Conservation (phyloP, 1,140 invertebrate species). For the Temnothorax curvispinosus region DNA sequence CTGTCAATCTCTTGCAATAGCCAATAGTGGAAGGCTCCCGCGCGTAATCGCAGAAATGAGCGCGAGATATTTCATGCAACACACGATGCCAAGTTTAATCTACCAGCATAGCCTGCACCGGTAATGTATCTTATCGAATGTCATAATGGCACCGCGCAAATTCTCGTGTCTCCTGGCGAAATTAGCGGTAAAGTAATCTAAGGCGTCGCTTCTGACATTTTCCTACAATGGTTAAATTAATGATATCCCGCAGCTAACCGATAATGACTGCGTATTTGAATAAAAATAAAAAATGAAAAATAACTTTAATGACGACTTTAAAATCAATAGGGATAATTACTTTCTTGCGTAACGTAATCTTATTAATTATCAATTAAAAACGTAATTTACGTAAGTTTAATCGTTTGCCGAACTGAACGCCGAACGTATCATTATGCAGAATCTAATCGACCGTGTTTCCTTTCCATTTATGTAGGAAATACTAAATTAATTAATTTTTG, state of each 20-base stretch:
- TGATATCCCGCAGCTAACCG: neutral
- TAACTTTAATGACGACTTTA: neutral
- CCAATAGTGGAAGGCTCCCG: neutral
- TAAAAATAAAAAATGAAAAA: neutral
- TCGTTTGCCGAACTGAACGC: slow-evolving; percentile 21
- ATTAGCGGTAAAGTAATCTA: slow-evolving; percentile 1
- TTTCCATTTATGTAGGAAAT: neutral
- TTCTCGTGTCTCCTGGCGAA: neutral
- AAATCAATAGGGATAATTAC: neutral
- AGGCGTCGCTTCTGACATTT: neutral
- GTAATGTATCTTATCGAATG: slow-evolving; percentile 29
- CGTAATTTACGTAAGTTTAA: neutral
- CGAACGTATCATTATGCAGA: neutral
- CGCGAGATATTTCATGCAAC: neutral
- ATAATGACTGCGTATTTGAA: neutral
- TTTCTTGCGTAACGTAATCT: neutral
- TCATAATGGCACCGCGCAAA: slow-evolving; percentile 15
- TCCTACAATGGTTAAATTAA: neutral
- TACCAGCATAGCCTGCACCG: neutral
- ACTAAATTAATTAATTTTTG: slow-evolving; percentile 5
- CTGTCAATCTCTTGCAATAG: slow-evolving; percentile 2
- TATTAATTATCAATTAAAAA: slow-evolving; percentile 25
- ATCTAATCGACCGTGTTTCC: neutral
- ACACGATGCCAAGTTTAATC: neutral
- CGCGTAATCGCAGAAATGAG: neutral